phyloP scores from a whole-genome alignment of 2,113 vertebrate genomes.

The Notiomystis cincta region DNA sequence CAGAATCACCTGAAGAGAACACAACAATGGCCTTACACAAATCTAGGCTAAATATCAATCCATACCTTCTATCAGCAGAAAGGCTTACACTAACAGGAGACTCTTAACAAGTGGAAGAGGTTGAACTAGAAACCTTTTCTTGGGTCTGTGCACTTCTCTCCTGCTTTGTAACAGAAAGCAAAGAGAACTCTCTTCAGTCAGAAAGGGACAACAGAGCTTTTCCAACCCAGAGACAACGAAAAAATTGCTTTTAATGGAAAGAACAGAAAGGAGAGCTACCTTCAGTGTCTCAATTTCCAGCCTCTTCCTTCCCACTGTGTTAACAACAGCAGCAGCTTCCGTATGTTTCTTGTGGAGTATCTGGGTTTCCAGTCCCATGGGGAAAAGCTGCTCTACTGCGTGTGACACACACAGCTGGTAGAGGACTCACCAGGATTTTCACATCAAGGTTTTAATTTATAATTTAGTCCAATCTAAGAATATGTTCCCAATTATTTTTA shows the following conservation, averaged over 20 bases:
- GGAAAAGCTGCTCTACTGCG: neutral
- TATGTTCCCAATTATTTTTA: neutral
- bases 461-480: neutral
- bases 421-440: neutral
- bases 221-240: neutral
- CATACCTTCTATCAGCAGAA: neutral
- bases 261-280: neutral
- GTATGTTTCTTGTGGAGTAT: neutral
- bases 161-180: neutral
- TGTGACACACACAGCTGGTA: neutral
- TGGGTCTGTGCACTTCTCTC: neutral
- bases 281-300: neutral
- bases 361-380: neutral
- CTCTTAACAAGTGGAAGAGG: neutral
- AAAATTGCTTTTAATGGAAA: neutral
- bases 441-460: neutral
- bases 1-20: neutral
- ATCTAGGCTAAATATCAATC: neutral
- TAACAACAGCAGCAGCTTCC: neutral
- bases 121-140: neutral
- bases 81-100: neutral
- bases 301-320: neutral
- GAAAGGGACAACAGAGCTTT: neutral
- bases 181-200: neutral
- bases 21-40: neutral